Evolutionary conservation across 2,113 vertebrate genomes (phyloP), one percentile per base, ranked within the genome.

Genomic region (Pachypanchax playfairii): DNA sequence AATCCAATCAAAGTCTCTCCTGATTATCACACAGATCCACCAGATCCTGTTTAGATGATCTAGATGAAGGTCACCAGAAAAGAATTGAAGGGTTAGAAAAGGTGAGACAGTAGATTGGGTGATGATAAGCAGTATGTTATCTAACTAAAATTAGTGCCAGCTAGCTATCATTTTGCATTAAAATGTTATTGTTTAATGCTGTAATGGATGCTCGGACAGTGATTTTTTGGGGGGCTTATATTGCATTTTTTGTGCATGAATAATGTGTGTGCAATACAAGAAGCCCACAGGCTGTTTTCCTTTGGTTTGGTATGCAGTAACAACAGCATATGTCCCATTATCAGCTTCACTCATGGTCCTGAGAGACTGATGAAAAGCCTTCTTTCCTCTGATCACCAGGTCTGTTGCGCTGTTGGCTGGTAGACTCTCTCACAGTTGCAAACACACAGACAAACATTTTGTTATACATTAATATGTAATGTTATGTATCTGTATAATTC

Each of bases 291-390:
- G 87, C 80, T 87, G 79, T 88, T 85, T 88, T 87, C 70, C 61
- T 77, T 51, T 80, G 64, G 71, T 85, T 88, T 78, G 74, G 61
- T 68, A 79, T 78, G 73, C 51, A 21, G 50, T 73, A 71, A 77
- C 74, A 71, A 76, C 75, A 75, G 77, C 83, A 77, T 85, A 77
- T 77, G 88, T 87, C 80, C 86, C 85, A 85, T 88, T 90, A 86
- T 73, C 70, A 25, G 77, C 73, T 77, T 85, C 59, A 18, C 70
- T 67, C 70, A 29, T 15, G 1, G 58, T 87, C 89, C 84, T 79
- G 41, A 35, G 86, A 86, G 89, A 87, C 80, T 69, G 80, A 86
- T 89, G 81, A 77, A 85, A 81, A 83, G 72, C 67, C 77, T 25
- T 65, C 67, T 70, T 70, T 51, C 56, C 77, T 88, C 83, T 87